These are phyloP conservation scores for Gari tellinella DNA, from an alignment of 2,888 invertebrate species.

Conservation along the genomic window DNA sequence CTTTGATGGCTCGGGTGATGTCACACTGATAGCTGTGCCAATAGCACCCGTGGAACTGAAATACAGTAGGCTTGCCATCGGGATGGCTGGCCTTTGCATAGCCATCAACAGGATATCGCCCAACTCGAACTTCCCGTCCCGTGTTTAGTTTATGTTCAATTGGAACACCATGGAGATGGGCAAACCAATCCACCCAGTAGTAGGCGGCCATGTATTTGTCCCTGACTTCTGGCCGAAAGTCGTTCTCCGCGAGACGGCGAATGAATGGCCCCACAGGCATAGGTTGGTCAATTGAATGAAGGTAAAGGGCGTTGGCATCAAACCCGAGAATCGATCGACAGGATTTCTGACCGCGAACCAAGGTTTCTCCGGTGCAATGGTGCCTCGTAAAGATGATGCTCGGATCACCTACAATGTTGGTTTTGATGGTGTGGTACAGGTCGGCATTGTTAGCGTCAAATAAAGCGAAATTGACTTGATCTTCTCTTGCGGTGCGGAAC, in stretches of 20 bases:
- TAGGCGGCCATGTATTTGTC: conserved; percentile 21
- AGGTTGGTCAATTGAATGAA: conserved; percentile 28
- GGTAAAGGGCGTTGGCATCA: conserved; percentile 36
- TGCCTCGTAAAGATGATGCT: conserved; percentile 26
- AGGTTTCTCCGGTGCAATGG: conserved; percentile 11
- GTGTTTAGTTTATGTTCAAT: conserved; percentile 7
- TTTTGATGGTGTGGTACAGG: conserved; percentile 25
- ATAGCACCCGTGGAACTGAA: too few species aligned
- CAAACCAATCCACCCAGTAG: conserved; percentile 30
- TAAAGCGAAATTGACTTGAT: conserved; percentile 21
- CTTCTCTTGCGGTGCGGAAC: conserved; percentile 20
- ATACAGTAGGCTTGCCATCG: background rate
- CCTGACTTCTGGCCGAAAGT: conserved; percentile 27
- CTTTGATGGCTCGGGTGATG: background rate
- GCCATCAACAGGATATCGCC: too few species aligned
- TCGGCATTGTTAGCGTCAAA: conserved; percentile 17
- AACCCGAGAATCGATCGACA: too few species aligned
- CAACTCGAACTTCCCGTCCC: conserved; percentile 26
- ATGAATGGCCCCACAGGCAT: conserved; percentile 37
- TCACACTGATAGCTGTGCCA: too few species aligned
- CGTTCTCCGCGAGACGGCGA: conserved; percentile 9
- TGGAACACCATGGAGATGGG: too few species aligned
- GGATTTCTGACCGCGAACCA: too few species aligned
- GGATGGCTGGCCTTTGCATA: conserved; percentile 1
- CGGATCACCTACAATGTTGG: conserved; percentile 24